These are phyloP conservation scores for Cnemophilus loriae DNA, from an alignment of 2,113 vertebrate species.

Conservation along the genomic window DNA sequence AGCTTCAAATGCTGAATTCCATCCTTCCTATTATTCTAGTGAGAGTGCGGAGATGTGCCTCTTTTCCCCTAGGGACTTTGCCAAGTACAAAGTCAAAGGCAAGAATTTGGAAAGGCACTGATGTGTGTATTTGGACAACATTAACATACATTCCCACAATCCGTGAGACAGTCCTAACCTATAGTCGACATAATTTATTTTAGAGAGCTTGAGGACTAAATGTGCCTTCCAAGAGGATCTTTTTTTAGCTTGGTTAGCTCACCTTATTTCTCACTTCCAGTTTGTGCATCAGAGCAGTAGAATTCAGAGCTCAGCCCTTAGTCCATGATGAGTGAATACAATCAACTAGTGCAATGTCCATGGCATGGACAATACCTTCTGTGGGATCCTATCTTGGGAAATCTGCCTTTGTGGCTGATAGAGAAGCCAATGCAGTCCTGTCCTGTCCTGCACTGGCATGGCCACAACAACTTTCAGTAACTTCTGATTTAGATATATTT, in stretches of 20 bases:
- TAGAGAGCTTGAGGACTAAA: neutral
- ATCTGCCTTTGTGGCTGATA: neutral
- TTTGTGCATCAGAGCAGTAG: neutral
- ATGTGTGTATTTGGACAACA: neutral
- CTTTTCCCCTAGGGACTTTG: neutral
- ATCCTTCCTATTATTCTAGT: neutral
- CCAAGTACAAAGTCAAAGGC: neutral
- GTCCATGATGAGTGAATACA: neutral
- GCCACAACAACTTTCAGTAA: neutral
- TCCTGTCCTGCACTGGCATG: neutral
- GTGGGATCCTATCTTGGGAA: neutral
- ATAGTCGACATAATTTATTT: neutral
- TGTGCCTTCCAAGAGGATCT: neutral
- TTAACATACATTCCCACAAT: neutral
- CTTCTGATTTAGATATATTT: neutral
- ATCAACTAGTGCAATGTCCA: neutral
- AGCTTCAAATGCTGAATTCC: neutral
- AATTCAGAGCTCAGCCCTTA: neutral
- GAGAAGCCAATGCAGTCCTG: neutral
- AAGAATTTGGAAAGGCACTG: neutral
- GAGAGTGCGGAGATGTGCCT: neutral
- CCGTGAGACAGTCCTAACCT: neutral
- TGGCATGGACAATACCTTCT: fast-evolving
- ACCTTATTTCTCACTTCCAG: neutral
- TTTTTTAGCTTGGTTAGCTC: neutral